Percentiles rank a stretch among this genome's conserved stretches.
These are phyloP conservation scores for Pomatostomus ruficeps DNA, from an alignment of 2,113 vertebrate genomes.

Conservation along the genomic window DNA sequence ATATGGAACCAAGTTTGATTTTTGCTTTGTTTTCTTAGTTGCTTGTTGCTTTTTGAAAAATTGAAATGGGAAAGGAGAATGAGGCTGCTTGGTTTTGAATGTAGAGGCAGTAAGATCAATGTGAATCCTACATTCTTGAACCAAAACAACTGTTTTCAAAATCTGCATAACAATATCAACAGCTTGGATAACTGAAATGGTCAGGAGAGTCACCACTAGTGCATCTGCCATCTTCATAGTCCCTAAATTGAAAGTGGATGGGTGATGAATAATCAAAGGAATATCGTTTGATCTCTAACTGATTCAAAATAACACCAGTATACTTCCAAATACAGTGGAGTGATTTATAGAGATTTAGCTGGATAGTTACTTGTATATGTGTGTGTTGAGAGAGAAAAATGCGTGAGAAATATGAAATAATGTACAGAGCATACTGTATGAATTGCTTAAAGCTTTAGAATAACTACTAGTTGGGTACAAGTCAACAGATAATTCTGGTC, in stretches of 20 bases:
- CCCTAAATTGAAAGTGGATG: constrained; percentile 19
- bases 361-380: neutral
- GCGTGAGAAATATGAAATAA: constrained; percentile 5
- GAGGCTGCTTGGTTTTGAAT: neutral
- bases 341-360: constrained; percentile 14
- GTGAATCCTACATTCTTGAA: neutral
- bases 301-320: constrained; percentile 19
- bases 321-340: neutral
- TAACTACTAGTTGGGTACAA: constrained; percentile 73
- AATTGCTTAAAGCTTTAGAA: constrained; percentile 70
- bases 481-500: constrained; percentile 79
- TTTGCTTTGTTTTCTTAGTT: neutral
- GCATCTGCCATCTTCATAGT: constrained; percentile 18
- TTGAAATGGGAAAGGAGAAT: neutral
- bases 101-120: neutral
- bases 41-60: neutral
- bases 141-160: neutral
- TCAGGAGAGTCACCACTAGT: constrained; percentile 27
- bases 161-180: constrained; percentile 34
- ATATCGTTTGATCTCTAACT: constrained; percentile 12
- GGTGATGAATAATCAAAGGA: constrained; percentile 22
- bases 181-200: constrained; percentile 29
- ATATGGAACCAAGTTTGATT: neutral
- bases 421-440: constrained; percentile 44
- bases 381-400: neutral